Base-by-base conservation (phyloP, 2,113 vertebrate species). In the Pterophyllum scalare region DNA sequence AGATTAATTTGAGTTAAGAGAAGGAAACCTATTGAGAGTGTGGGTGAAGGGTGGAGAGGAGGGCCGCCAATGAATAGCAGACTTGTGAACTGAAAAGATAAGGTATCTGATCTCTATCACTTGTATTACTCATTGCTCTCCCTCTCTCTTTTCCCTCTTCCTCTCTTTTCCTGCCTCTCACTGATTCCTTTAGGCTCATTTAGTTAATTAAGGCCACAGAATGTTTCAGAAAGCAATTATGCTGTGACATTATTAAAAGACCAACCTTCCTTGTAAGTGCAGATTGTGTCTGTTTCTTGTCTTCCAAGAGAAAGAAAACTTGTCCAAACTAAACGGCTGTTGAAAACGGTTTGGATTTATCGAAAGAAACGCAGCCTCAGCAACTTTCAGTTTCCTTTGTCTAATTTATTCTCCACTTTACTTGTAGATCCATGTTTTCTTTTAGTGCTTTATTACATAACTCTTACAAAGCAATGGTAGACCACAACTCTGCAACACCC, bases 221-320 rank as follows among this genome's bases (percentile, higher is more conserved):
- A 95, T 94, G 88, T 94, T 93, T 94, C 93, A 92, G 87, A 92
- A 95, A 92, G 88, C 93, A 94, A 95, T 95, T 96, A 95, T 91
- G 91, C 91, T 52, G 76, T 93, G 93, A 92, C 92, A 93, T 92
- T 94, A 92, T 91, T 92, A 94, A 95, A 95, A 94, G 94, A 86
- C 94, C 84, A 88, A 38, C 87, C 79, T 92, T 83, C 87, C 78
- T 83, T 93, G 87, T 92, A 90, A 94, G 88, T 86, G 87, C 82
- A 92, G 89, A 92, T 91, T 90, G 87, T 81, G 61, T 90, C 83
- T 76, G 33, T 85, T 86, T 89, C 85, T 88, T 83, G 87, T 89
- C 86, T 88, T 82, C 80, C 17, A 74, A 85, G 75, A 82, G 79
- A 91, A 67, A 84, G 56, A 80, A 91, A 92, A 85, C 62, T 75